Evolutionary conservation across 1,140 invertebrate genomes (phyloP).

Genomic region (Octopus sinensis): DNA sequence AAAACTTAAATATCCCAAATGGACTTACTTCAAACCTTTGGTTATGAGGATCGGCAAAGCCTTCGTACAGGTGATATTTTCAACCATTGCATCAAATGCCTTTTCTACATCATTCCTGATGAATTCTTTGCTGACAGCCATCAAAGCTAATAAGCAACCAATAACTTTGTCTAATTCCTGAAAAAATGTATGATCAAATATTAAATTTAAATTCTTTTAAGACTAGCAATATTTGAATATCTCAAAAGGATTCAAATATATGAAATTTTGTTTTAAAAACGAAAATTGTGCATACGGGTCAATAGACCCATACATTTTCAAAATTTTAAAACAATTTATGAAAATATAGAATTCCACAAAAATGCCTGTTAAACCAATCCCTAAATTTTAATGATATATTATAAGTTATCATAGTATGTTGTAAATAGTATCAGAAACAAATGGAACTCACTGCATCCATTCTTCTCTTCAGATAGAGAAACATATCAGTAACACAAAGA

Average conservation of each 20-base stretch:
- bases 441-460: conserved; percentile 70
- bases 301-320: too few relatives aligned
- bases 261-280: too few relatives aligned
- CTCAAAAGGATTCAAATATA: too few relatives aligned
- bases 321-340: too few relatives aligned
- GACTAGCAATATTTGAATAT: too few relatives aligned
- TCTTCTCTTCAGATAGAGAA: conserved; percentile 66
- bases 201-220: too few relatives aligned
- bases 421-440: too few relatives aligned
- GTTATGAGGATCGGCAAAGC: conserved; percentile 62
- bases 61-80: conserved; percentile 59
- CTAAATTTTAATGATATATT: neutral
- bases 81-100: conserved; percentile 78
- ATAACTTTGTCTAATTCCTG: conserved; percentile 84
- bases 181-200: too few relatives aligned
- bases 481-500: conserved; percentile 73
- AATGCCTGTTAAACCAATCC: neutral
- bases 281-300: too few relatives aligned
- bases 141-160: conserved; percentile 75
- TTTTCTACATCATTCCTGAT: conserved; percentile 79
- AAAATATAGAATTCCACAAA: neutral
- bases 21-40: conserved; percentile 66
- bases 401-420: neutral
- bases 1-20: neutral
- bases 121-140: conserved; percentile 89